These are phyloP conservation scores for Ptilorrhoa leucosticta DNA, from an alignment of 2,113 vertebrate genomes.

Conservation along the genomic window DNA sequence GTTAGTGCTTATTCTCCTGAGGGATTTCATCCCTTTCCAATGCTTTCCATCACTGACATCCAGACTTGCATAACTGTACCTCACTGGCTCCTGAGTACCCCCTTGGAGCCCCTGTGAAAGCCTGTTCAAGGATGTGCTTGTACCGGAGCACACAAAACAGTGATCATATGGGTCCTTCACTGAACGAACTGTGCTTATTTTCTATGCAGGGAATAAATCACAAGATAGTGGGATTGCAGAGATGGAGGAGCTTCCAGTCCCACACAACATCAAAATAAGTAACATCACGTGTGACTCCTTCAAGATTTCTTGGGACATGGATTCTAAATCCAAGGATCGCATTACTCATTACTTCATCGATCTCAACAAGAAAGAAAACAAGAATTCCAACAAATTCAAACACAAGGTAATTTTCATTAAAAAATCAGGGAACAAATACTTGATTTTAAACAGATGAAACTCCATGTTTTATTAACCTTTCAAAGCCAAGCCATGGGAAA, in stretches of 20 bases:
- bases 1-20: neutral
- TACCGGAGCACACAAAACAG: neutral
- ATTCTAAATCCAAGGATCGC: conserved; percentile 91
- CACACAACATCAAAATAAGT: conserved; percentile 96
- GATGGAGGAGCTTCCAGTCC: conserved; percentile 95
- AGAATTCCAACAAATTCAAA: conserved; percentile 99
- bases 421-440: neutral
- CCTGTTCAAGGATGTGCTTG: neutral
- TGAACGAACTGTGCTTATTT: neutral
- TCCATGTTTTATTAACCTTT: neutral
- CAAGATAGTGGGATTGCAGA: conserved; percentile 94
- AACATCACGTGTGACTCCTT: conserved; percentile 99
- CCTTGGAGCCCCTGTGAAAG: neutral
- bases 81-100: neutral
- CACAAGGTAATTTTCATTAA: conserved; percentile 85
- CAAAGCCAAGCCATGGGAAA: neutral
- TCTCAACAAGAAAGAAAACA: conserved; percentile 99
- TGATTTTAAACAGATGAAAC: neutral
- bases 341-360: conserved; percentile 99
- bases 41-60: neutral
- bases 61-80: neutral
- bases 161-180: neutral
- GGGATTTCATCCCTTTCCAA: neutral
- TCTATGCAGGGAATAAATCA: conserved; percentile 81
- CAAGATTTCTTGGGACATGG: conserved; percentile 99